These are phyloP conservation scores for Antitype chi DNA, from an alignment of 2,888 invertebrate species.

Conservation along the genomic window DNA sequence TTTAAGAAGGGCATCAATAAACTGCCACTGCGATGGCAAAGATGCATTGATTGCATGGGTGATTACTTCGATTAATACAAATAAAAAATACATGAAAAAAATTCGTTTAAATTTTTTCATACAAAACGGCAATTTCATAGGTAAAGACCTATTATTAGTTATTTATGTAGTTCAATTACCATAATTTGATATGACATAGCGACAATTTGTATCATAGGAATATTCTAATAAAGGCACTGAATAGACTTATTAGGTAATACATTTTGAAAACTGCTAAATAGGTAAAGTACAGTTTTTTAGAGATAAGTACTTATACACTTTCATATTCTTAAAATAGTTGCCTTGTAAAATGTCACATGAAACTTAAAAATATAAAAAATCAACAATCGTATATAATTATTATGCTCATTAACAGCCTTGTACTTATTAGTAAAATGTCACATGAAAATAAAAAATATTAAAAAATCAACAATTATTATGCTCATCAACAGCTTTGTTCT, in stretches of 20 bases:
- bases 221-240: slow-evolving; percentile 31
- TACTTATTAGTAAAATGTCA: slow-evolving; percentile 23
- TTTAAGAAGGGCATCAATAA: too few species aligned
- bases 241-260: slow-evolving; percentile 26
- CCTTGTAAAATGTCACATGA: slow-evolving; percentile 15
- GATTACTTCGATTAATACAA: too few species aligned
- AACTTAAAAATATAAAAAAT: slow-evolving; percentile 33
- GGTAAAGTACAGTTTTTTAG: slow-evolving; percentile 26
- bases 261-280: slow-evolving; percentile 31
- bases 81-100: too few species aligned
- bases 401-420: slow-evolving; percentile 16
- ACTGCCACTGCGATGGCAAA: too few species aligned
- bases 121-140: too few species aligned
- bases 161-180: slow-evolving; percentile 26
- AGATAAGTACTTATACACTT: slow-evolving; percentile 28
- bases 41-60: too few species aligned
- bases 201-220: slow-evolving; percentile 28
- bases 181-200: slow-evolving; percentile 32
- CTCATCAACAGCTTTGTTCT: slow-evolving; percentile 23
- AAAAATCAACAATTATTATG: slow-evolving; percentile 21
- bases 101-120: too few species aligned
- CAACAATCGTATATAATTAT: slow-evolving; percentile 24
- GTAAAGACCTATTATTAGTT: too few species aligned
- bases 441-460: slow-evolving; percentile 32
- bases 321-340: slow-evolving; percentile 21